A percentile compares a stretch with the other conserved stretches of the same genome.
These are phyloP conservation scores for Bombylius major DNA, from an alignment of 2,888 invertebrate species.

Conservation along the genomic window DNA sequence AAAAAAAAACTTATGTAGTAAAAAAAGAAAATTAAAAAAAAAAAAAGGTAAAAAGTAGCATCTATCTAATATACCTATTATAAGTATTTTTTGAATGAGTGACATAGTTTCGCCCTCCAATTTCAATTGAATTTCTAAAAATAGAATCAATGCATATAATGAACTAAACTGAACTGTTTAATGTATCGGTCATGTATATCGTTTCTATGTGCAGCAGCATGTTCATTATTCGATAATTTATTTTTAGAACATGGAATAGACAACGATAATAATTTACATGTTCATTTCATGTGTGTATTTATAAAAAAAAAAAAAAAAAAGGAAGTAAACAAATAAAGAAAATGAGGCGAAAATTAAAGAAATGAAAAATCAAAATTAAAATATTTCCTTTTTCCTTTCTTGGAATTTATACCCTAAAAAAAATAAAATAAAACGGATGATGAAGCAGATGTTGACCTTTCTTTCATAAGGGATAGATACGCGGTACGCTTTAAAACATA, in stretches of 20 bases:
- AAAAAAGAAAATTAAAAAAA: no score
- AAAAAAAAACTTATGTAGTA: no score
- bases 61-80: no score
- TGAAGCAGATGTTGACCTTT: conserved; percentile 5
- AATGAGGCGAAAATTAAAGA: no score
- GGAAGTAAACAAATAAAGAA: background rate
- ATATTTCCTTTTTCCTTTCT: background rate
- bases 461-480: background rate
- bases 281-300: background rate
- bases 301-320: background rate
- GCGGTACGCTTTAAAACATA: no score
- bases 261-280: no score
- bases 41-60: no score
- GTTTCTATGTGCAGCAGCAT: background rate
- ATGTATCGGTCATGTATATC: background rate
- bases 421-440: background rate
- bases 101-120: background rate
- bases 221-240: background rate
- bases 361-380: no score
- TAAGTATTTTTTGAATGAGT: background rate
- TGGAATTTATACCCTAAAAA: background rate
- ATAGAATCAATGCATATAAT: background rate
- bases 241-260: background rate
- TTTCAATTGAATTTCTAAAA: background rate
- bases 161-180: background rate